Base-by-base conservation (phyloP, 2,113 vertebrate genomes). In the Uria lomvia region DNA sequence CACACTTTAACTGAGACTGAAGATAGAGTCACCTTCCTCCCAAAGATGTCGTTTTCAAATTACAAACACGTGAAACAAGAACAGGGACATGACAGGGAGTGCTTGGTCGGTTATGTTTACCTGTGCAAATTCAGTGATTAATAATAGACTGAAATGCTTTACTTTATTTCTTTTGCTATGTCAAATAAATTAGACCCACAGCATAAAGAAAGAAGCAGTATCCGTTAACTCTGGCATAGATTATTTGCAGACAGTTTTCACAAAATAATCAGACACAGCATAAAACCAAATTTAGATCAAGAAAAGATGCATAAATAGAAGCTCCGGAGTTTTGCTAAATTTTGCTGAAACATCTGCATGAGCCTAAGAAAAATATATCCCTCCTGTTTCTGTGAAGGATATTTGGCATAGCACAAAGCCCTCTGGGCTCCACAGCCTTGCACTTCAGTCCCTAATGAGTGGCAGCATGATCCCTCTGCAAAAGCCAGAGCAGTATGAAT, bases 381-480 rank as follows among this genome's bases (percentile, higher is more conserved):
- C 52, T 85, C 12, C 60, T 90, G 42, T 34, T 87, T 63, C 65
- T 82, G 26, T 77, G 50, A 89, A 89, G 60, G 16, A 29, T 65
- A 11, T 23, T 63, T 76, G 86, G 85, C 68, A 70, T 7, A 77
- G 40, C 65, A 81, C 36, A 95, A 97, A 94, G 63, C 70, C 85
- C 82, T 90, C 56, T 71, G 84, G 90, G 90, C 47, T 94, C 63
- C 12, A 15, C 21, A 90, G 78, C 34, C 70, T 92, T 71, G 7
- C 32, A 66, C 32, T 97, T 74, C 50, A 80, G 70, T 96, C 87
- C 84, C 87, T 97, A 97, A 95, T 68, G 92, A 92, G 62, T 58
- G 32, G 30, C 88, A 80, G 43, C 20, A 40, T 82, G 77, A 95
- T 85, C 47, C 78, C 36, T 68, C 56, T 86, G 89, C 66, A 59